These are phyloP conservation scores for Meriones unguiculatus DNA, from an alignment of 2,113 vertebrate species.

Conservation along the genomic window DNA sequence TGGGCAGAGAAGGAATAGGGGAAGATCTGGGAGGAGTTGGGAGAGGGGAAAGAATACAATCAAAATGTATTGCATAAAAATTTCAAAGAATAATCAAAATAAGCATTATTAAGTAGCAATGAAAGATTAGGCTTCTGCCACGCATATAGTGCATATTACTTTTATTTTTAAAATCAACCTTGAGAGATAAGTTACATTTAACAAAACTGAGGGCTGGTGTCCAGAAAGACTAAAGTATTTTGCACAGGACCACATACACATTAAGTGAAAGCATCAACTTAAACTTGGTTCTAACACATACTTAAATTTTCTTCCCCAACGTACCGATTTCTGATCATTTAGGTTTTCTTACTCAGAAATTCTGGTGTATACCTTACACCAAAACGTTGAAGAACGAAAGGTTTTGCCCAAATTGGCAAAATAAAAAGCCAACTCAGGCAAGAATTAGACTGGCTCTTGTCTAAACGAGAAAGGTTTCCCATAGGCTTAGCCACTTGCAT, in stretches of 20 bases:
- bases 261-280: conserved; percentile 4
- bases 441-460: background rate
- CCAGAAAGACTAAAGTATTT: conserved; percentile 20
- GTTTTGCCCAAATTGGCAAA: background rate
- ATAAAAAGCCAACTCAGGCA: background rate
- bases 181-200: conserved; percentile 42
- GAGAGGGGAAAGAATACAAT: background rate
- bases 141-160: background rate
- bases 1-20: background rate
- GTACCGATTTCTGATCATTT: conserved; percentile 4
- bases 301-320: background rate
- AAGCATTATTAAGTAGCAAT: background rate
- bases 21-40: background rate
- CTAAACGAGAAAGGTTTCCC: background rate
- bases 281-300: background rate
- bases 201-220: background rate
- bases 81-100: background rate
- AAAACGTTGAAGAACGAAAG: background rate
- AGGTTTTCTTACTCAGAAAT: conserved; percentile 13
- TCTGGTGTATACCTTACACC: background rate
- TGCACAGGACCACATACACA: background rate
- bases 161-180: conserved; percentile 2
- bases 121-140: background rate
- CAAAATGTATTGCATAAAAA: background rate
- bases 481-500: background rate